These are phyloP conservation scores for Pecten maximus DNA, from an alignment of 2,888 invertebrate genomes.

Conservation along the genomic window DNA sequence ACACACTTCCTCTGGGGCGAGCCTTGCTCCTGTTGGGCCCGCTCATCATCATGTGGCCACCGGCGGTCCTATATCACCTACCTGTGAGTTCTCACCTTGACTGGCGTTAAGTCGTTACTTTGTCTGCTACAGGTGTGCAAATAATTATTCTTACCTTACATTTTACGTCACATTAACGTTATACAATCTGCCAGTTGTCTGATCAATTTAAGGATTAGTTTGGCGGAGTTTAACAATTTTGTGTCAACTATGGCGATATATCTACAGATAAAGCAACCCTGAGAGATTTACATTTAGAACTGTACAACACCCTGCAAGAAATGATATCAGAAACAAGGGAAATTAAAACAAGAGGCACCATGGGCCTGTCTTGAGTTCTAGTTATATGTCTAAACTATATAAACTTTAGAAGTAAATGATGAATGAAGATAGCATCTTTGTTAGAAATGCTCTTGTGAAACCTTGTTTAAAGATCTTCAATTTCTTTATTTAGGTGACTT, in stretches of 20 bases:
- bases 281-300: neutral
- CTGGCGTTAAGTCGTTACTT: constrained; percentile 19
- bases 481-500: too few relatives aligned
- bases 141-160: constrained; percentile 24
- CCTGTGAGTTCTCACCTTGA: constrained; percentile 6
- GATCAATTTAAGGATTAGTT: constrained; percentile 23
- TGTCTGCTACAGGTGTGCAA: constrained; percentile 33
- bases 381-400: too few relatives aligned
- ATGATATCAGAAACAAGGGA: neutral
- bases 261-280: neutral
- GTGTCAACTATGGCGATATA: constrained; percentile 3
- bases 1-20: constrained; percentile 3
- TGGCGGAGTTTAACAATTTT: neutral
- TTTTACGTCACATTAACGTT: constrained; percentile 18
- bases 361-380: too few relatives aligned
- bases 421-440: too few relatives aligned
- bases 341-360: too few relatives aligned
- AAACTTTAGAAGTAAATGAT: too few relatives aligned
- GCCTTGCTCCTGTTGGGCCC: neutral
- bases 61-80: neutral
- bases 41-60: constrained; percentile 1
- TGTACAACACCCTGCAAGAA: neutral
- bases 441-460: too few relatives aligned
- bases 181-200: constrained; percentile 25
- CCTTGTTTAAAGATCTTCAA: too few relatives aligned